Percentiles rank a stretch among this genome's conserved stretches.
phyloP scores from a whole-genome alignment of 2,113 vertebrate species.

The Nettapus auritus region DNA sequence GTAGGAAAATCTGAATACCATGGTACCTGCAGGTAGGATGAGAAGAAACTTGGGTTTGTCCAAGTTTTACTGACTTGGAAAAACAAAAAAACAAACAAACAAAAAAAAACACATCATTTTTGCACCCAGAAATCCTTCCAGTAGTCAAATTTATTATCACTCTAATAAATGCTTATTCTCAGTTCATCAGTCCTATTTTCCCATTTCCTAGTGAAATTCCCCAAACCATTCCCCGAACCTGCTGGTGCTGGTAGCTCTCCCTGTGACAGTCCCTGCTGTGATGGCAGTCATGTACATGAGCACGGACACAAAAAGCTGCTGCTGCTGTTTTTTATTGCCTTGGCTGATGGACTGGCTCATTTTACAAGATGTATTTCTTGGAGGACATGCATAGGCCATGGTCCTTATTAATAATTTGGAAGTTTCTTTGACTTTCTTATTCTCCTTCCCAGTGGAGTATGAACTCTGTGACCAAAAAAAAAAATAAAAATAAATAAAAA shows the following conservation, averaged over 20 bases:
- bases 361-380: not conserved
- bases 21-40: not conserved
- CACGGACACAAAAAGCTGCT: not conserved
- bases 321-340: not conserved
- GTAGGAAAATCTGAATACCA: rapidly evolving
- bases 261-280: rapidly evolving
- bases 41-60: not conserved
- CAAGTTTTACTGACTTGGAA: not conserved
- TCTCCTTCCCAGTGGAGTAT: not conserved
- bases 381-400: not conserved
- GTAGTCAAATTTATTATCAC: not conserved
- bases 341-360: not conserved
- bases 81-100: no score
- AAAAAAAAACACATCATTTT: not conserved
- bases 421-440: not conserved
- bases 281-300: not conserved
- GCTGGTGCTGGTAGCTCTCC: not conserved
- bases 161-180: not conserved
- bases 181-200: not conserved
- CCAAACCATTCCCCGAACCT: not conserved
- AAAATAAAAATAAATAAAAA: no score
- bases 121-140: not conserved
- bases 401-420: not conserved
- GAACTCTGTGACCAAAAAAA: not conserved
- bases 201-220: not conserved